Evolutionary conservation across 1,140 invertebrate genomes (phyloP).

Genomic region (Drosophila ogumai): DNA sequence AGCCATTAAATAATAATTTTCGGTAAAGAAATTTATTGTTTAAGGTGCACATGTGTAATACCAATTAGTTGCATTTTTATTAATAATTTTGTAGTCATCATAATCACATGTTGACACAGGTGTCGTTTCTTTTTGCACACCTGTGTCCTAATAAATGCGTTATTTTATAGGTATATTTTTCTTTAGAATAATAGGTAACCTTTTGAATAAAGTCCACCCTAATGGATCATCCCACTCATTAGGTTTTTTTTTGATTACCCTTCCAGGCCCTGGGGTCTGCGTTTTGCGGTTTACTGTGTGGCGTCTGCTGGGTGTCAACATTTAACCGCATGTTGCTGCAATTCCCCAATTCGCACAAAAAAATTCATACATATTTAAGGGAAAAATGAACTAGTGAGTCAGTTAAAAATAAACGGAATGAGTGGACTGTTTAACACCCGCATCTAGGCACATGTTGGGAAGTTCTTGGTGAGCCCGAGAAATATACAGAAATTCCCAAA

Average conservation of each 20-base stretch:
- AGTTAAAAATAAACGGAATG: slow-evolving; percentile 12
- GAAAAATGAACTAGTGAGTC: slow-evolving; percentile 52
- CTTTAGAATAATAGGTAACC: neutral
- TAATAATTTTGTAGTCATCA: neutral
- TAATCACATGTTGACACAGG: neutral
- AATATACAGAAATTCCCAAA: slow-evolving; percentile 8
- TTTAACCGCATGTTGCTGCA: slow-evolving; percentile 58
- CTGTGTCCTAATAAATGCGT: neutral
- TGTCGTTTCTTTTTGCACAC: neutral
- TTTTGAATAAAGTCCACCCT: slow-evolving; percentile 6
- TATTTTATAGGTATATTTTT: neutral
- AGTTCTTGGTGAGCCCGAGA: neutral
- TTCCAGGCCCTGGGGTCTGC: slow-evolving; percentile 14
- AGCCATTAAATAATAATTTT: neutral
- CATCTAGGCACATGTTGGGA: slow-evolving; percentile 38
- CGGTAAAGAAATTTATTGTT: neutral
- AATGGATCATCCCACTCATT: slow-evolving; percentile 24
- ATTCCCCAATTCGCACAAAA: slow-evolving; percentile 20
- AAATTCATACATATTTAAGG: slow-evolving; percentile 22
- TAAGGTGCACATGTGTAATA: neutral
- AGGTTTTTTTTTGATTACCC: slow-evolving; percentile 12
- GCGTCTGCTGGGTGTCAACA: slow-evolving; percentile 77
- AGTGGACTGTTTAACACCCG: slow-evolving; percentile 36
- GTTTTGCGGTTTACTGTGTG: slow-evolving; percentile 58
- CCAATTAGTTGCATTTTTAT: neutral